A percentile compares a stretch with the other conserved stretches of the same genome.
Evolutionary conservation across 2,888 invertebrate species (phyloP).

Genomic region (Dermolepida albohirtum): DNA sequence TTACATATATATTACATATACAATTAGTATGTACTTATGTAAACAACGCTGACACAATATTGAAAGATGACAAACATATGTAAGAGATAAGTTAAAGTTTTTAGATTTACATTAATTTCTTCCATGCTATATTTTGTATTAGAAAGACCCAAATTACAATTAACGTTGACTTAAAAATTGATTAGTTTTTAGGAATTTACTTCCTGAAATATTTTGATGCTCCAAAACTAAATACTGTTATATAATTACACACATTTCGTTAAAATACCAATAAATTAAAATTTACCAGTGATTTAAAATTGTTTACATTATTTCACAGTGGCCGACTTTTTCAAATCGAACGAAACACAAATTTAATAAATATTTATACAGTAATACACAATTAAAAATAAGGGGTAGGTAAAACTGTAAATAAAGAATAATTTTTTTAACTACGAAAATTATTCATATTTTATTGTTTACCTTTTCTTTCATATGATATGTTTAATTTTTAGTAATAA

Average conservation of each 20-base stretch:
- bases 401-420: slow-evolving; percentile 34
- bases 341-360: background rate
- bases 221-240: no score
- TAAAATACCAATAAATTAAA: background rate
- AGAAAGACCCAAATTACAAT: no score
- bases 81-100: no score
- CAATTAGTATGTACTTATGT: no score
- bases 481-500: background rate
- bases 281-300: background rate
- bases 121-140: no score
- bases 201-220: no score
- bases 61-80: no score
- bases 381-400: background rate
- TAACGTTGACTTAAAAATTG: no score
- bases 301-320: slow-evolving; percentile 14
- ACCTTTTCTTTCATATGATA: slow-evolving; percentile 13
- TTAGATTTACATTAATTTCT: no score
- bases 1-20: no score
- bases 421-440: slow-evolving; percentile 33
- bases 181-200: no score
- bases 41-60: no score
- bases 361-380: slow-evolving; percentile 14
- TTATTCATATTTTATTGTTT: slow-evolving; percentile 41
- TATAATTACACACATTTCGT: background rate
- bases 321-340: slow-evolving; percentile 7